A percentile compares a stretch with the other conserved stretches of the same genome.
These are phyloP conservation scores for Myotis davidii DNA, from an alignment of 2,113 vertebrate species.

Conservation along the genomic window DNA sequence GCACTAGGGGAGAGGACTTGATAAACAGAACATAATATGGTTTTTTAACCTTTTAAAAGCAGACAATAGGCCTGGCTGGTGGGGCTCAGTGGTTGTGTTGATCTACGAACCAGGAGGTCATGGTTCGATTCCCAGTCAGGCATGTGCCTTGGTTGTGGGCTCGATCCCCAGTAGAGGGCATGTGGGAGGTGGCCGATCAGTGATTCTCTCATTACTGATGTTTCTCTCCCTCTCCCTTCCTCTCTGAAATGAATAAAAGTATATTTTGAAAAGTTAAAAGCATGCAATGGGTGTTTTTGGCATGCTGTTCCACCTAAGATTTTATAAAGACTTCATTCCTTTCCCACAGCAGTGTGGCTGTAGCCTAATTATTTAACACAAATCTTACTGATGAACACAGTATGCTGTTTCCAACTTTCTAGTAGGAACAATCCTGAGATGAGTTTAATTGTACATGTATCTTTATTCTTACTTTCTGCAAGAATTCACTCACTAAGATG, in stretches of 20 bases:
- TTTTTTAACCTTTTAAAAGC: neutral
- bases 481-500: neutral
- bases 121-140: too few relatives aligned
- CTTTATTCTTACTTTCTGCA: neutral
- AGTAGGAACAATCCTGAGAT: neutral
- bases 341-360: neutral
- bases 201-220: too few relatives aligned
- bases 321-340: neutral
- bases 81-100: too few relatives aligned
- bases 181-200: too few relatives aligned
- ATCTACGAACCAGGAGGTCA: too few relatives aligned
- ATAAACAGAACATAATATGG: too few relatives aligned
- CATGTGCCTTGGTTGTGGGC: too few relatives aligned
- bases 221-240: too few relatives aligned
- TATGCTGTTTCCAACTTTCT: neutral
- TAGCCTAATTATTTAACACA: neutral
- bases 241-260: too few relatives aligned
- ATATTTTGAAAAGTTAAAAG: neutral
- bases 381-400: neutral
- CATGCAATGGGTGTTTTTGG: neutral
- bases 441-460: neutral
- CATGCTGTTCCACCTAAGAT: neutral
- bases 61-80: neutral
- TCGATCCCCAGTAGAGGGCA: too few relatives aligned
- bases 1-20: neutral